Evolutionary conservation across 2,797 vertebrate genomes (phyloP), one percentile per base, ranked within the genome.

Genomic region (Hemibagrus guttatus): DNA sequence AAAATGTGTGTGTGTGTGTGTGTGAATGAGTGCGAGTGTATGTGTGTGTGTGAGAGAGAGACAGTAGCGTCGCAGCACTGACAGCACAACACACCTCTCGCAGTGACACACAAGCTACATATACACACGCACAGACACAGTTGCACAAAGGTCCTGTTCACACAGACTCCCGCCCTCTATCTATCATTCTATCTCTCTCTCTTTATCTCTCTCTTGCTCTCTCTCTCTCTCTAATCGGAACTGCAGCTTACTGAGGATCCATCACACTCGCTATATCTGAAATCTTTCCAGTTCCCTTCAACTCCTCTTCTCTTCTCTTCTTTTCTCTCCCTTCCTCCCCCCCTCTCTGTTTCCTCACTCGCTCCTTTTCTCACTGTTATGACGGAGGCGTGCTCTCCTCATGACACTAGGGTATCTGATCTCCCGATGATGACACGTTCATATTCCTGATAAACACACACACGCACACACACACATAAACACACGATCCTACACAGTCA

Each of bases 391-490:
- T 78, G 75, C 71, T 46, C 21, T 64, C 75, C 84, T 85, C 75
- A 78, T 95, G 92, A 91, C 91, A 28, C 91, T 88, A 94, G 90
- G 91, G 92, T 91, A 92, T 94, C 90, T 92, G 92, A 93, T 93
- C 91, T 84, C 86, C 85, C 85, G 89, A 93, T 91, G 93, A 92
- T 94, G 92, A 91, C 88, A 86, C 46, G 28, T 83, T 85, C 35
- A 82, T 87, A 80, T 59, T 66, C 66, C 78, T 54, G 59, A 28
- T 66, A 61, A 63, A 69, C 59, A 82, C 66, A 81, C 69, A 86
- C 35, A 7, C 56, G 39, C 26, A 28, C n/a, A 76, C 74, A 54
- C 35, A 66, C 26, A 52, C 61, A 76, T 13, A 28, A 6, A 46
- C 71, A 13, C 46, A 31, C 71, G n/a, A 39, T 49, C 26, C 3